Evolutionary conservation across 2,113 vertebrate species (phyloP), one percentile per base, ranked within the genome.

Genomic region (Neolamprologus devosi): DNA sequence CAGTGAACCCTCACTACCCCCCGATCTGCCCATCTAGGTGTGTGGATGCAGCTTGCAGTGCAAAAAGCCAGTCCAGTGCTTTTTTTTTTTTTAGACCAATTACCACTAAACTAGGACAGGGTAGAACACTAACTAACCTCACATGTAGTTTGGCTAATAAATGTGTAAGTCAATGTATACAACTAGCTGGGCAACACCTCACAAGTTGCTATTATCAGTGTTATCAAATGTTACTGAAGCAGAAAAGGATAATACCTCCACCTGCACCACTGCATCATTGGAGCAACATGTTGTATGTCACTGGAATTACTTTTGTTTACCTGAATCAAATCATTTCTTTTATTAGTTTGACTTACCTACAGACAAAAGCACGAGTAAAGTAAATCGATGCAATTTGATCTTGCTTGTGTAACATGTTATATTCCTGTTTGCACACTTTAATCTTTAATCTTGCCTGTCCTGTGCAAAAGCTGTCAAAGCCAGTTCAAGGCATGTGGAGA

Each of bases 381-480:
- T 9, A 70, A 16, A 42, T 23, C 0, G 3, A 42, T 70, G 8
- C 13, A 40, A 42, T 70, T 42, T 14, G 65, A 16, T 42, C 35
- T 70, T 23, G n/a, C 1, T 70, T 23, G 37, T 23, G 37, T 26
- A 45, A 70, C 4, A 16, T 45, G 1, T 73, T 45, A 73, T 45
- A 73, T 73, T 45, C 21, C 40, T 73, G 68, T 73, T 73, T 17
- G 68, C 40, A 73, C 40, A 45, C 60, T 65, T 65, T 21, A 21
- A n/a, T 68, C 57, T 33, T 60, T 30, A 30, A 16, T 45, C 21
- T 28, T 11, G 16, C 23, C 45, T 19, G 70, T 75, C 9, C 42
- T 12, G 42, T 28, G 45, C 23, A 75, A 28, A 49, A 47, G 23
- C 16, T 75, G 42, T 19, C 45, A 47, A 75, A 47, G 70, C 14